These are phyloP conservation scores for Leucosticte australis DNA, from an alignment of 2,113 vertebrate species.

Conservation along the genomic window DNA sequence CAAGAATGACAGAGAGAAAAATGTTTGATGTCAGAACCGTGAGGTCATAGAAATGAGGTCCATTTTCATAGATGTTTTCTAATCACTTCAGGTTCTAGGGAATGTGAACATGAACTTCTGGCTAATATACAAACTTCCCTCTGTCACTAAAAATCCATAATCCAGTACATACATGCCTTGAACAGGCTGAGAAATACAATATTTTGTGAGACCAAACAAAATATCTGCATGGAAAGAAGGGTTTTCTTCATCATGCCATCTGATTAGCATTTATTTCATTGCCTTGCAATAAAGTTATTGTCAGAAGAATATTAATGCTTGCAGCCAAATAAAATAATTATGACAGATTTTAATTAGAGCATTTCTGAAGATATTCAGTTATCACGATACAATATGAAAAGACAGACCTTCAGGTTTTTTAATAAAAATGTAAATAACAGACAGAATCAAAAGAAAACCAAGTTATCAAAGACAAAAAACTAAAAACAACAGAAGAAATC, in stretches of 20 bases:
- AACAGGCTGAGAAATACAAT: not conserved
- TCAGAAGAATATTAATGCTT: not conserved
- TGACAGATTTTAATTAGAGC: not conserved
- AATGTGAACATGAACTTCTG: not conserved
- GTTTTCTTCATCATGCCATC: not conserved
- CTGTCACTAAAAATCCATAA: not conserved
- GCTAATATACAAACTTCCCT: not conserved
- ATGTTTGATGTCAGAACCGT: rapidly evolving
- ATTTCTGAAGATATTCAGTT: not conserved
- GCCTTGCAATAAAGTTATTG: not conserved
- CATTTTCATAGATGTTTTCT: not conserved
- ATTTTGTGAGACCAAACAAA: not conserved
- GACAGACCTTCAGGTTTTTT: not conserved
- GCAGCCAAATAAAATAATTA: not conserved
- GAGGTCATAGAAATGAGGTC: not conserved
- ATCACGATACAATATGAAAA: not conserved
- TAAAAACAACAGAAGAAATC: not conserved
- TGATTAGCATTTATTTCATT: not conserved
- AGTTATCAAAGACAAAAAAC: not conserved
- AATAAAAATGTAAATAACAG: not conserved
- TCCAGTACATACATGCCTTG: not conserved
- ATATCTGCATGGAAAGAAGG: not conserved
- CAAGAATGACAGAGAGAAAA: not conserved
- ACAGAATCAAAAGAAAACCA: not conserved
- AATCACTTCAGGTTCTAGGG: not conserved